phyloP scores from a whole-genome alignment of 2,888 invertebrate genomes.

The Drosophila acutilabella region DNA sequence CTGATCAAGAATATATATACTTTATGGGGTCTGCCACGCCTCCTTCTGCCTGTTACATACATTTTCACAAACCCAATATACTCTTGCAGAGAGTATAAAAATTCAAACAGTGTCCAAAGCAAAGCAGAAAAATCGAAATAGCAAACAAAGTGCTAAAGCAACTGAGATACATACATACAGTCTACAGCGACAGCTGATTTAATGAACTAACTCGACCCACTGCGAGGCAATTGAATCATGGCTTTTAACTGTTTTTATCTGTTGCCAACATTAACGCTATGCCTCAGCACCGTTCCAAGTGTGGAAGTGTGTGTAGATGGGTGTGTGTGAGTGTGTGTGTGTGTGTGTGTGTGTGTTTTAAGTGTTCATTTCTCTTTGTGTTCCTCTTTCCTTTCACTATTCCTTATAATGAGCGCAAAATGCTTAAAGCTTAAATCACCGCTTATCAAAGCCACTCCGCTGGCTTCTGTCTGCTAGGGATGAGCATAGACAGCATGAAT shows the following conservation, averaged over 20 bases:
- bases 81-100: too few species aligned
- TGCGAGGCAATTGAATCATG: constrained; percentile 60
- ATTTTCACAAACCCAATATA: too few species aligned
- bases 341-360: constrained; percentile 9
- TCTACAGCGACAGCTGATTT: constrained; percentile 49
- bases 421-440: constrained; percentile 55
- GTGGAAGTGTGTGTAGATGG: constrained; percentile 3
- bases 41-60: too few species aligned
- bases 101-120: constrained; percentile 28
- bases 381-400: not conserved
- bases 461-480: constrained; percentile 11
- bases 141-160: constrained; percentile 31
- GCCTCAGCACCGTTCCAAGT: constrained; percentile 37
- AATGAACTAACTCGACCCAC: constrained; percentile 58
- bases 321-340: constrained; percentile 17
- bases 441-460: constrained; percentile 54
- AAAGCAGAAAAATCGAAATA: constrained; percentile 37
- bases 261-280: constrained; percentile 28
- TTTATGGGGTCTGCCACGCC: too few species aligned
- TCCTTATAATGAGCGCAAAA: constrained; percentile 51
- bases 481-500: too few species aligned
- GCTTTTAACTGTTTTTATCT: constrained; percentile 46
- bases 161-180: constrained; percentile 2
- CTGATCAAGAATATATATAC: too few species aligned
- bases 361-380: constrained; percentile 3